A percentile compares a stretch with the other conserved stretches of the same genome.
Conservation (phyloP, 2,888 invertebrate genomes). For the Tridacna crocea region DNA sequence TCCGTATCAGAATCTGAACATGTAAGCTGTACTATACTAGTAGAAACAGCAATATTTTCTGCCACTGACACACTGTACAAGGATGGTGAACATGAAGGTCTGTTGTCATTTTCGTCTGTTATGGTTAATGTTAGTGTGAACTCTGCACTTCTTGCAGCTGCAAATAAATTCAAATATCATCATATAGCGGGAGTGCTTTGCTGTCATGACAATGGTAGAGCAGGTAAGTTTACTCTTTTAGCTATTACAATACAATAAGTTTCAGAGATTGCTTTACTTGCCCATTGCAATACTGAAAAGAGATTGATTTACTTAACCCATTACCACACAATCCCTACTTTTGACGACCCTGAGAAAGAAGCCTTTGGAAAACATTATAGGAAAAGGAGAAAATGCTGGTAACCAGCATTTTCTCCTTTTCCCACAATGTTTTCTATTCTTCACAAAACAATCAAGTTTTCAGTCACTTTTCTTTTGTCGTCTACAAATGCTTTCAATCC, state of each 20-base stretch:
- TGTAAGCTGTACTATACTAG: constrained; percentile 39
- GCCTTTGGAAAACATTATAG: no score
- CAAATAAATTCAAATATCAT: not conserved
- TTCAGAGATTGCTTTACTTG: no score
- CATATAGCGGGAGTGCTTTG: no score
- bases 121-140: constrained; percentile 66
- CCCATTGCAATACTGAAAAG: no score
- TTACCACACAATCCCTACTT: no score
- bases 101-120: constrained; percentile 75
- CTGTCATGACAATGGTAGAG: no score
- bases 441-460: no score
- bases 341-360: no score
- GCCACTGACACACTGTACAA: constrained; percentile 42
- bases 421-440: not conserved
- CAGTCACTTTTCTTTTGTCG: no score
- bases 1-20: constrained; percentile 54
- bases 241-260: no score
- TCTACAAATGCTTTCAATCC: no score
- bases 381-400: not conserved
- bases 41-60: constrained; percentile 32
- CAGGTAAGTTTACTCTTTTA: no score
- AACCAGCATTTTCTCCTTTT: not conserved
- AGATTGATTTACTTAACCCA: not conserved
- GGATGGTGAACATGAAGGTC: constrained; percentile 61
- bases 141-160: constrained; percentile 42